A percentile compares a stretch with the other conserved stretches of the same genome.
These are phyloP conservation scores for Listronotus bonariensis DNA, from an alignment of 1,140 invertebrate genomes.

Conservation along the genomic window DNA sequence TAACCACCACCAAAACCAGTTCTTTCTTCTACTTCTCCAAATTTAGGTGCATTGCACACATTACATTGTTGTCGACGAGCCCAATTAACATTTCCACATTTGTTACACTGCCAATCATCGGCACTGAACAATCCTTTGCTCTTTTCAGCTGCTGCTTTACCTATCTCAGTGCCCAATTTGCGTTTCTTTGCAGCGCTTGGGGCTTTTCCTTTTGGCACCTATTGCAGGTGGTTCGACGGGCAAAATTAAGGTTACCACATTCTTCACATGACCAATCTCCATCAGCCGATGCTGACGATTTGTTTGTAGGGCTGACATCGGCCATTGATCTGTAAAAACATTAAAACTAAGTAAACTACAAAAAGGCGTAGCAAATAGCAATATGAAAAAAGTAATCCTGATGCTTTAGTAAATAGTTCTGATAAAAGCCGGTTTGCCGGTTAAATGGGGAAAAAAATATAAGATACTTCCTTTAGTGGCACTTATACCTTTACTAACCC, in stretches of 20 bases:
- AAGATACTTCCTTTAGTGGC: slow-evolving; percentile 37
- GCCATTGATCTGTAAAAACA: slow-evolving; percentile 33
- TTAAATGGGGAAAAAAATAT: slow-evolving; percentile 15
- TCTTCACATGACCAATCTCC: slow-evolving; percentile 65
- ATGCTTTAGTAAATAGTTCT: neutral
- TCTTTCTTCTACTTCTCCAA: slow-evolving; percentile 84
- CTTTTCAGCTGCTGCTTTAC: slow-evolving; percentile 97
- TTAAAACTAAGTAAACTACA: neutral
- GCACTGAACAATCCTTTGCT: slow-evolving; percentile 97
- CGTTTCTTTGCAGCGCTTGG: slow-evolving; percentile 69
- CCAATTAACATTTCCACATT: slow-evolving; percentile 99
- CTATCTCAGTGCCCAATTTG: slow-evolving; percentile 95
- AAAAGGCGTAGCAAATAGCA: neutral
- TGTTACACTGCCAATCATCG: slow-evolving; percentile 99
- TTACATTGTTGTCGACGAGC: slow-evolving; percentile 95
- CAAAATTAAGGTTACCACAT: slow-evolving; percentile 95
- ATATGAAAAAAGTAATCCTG: neutral
- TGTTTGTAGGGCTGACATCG: slow-evolving; percentile 37
- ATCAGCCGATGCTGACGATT: slow-evolving; percentile 47
- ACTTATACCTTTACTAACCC: slow-evolving; percentile 39
- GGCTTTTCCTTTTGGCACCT: slow-evolving; percentile 76
- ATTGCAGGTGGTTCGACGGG: slow-evolving; percentile 86
- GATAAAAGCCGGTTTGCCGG: neutral
- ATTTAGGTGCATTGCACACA: slow-evolving; percentile 98
- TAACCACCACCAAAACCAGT: slow-evolving; percentile 87